Conservation (phyloP, 1,140 invertebrate species). For the Drosophila ohnishii region DNA sequence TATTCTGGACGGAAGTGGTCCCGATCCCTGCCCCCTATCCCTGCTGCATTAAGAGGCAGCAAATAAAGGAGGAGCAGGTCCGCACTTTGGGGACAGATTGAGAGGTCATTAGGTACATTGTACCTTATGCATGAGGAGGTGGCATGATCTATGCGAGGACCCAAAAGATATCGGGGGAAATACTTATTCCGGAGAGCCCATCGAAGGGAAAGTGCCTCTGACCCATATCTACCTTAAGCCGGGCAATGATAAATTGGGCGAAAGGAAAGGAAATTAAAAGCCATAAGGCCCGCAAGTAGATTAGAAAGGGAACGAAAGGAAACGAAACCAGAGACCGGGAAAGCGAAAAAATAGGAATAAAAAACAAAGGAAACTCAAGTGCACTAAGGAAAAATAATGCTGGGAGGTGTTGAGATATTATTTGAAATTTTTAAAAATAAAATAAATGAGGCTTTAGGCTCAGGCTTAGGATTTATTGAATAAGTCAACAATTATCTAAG, state of each 20-base stretch:
- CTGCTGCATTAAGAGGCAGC: background rate
- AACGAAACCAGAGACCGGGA: slow-evolving; percentile 19
- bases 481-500: background rate
- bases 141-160: slow-evolving; percentile 62
- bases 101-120: slow-evolving; percentile 74
- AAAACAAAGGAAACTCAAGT: slow-evolving; percentile 8
- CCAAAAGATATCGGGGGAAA: slow-evolving; percentile 25
- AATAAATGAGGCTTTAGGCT: too few species aligned
- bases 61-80: background rate
- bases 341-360: slow-evolving; percentile 26
- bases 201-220: background rate
- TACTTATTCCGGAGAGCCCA: background rate
- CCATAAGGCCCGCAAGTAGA: slow-evolving; percentile 70
- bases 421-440: background rate
- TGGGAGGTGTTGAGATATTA: background rate
- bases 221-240: slow-evolving; percentile 44
- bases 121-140: slow-evolving; percentile 40
- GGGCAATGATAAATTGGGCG: slow-evolving; percentile 71
- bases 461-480: too few species aligned
- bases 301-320: slow-evolving; percentile 39
- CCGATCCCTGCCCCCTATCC: background rate
- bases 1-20: slow-evolving; percentile 52
- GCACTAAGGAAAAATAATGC: background rate
- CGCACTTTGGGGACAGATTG: slow-evolving; percentile 75
- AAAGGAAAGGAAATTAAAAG: slow-evolving; percentile 76